Evolutionary conservation across 2,113 vertebrate species (phyloP).

Genomic region (Budorcas taxicolor): DNA sequence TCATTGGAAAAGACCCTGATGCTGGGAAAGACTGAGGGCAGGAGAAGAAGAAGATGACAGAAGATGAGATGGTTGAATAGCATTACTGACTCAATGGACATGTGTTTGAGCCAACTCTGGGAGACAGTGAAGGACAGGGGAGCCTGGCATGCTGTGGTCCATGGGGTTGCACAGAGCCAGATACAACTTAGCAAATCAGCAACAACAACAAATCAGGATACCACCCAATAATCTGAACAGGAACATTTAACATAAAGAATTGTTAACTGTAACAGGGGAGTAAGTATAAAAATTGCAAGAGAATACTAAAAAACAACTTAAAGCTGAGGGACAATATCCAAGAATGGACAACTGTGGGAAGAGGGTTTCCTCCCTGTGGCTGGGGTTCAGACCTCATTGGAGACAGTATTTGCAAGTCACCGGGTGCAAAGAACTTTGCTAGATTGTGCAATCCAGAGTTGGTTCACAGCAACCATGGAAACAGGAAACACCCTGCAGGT

Average conservation of each 20-base stretch:
- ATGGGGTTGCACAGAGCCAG: neutral
- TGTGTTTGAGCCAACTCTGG: neutral
- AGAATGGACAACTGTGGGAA: neutral
- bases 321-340: neutral
- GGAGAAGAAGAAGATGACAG: neutral
- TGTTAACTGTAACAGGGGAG: neutral
- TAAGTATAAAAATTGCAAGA: neutral
- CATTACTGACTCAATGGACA: neutral
- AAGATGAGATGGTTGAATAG: neutral
- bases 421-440: neutral
- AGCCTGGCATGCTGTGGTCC: neutral
- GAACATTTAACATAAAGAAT: neutral
- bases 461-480: neutral
- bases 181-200: neutral
- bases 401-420: neutral
- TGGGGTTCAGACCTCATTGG: neutral
- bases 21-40: neutral
- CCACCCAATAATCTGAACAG: neutral
- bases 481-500: neutral
- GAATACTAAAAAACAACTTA: neutral
- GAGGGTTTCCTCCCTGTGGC: neutral
- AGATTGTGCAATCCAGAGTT: neutral
- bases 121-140: neutral
- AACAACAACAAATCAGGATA: neutral
- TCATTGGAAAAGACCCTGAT: neutral